Percentiles rank a stretch among this genome's conserved stretches.
phyloP scores from a whole-genome alignment of 2,113 vertebrate species.

The Alces alces region DNA sequence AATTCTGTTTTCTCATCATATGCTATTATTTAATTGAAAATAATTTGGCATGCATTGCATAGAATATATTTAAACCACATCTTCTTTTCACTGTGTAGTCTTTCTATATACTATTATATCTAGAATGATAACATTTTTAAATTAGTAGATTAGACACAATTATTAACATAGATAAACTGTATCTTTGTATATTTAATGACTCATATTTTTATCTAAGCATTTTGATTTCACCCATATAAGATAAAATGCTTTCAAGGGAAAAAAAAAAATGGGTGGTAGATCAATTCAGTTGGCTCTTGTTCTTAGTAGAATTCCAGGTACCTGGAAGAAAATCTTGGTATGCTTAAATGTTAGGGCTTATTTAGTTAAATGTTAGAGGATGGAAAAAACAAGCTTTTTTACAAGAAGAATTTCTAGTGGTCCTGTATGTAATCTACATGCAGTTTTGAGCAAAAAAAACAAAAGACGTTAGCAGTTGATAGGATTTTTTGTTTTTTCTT shows the following conservation, averaged over 20 bases:
- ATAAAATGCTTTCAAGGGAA: not conserved
- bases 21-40: not conserved
- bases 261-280: not conserved
- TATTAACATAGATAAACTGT: not conserved
- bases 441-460: not conserved
- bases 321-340: not conserved
- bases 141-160: not conserved
- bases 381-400: not conserved
- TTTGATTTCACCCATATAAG: not conserved
- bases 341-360: not conserved
- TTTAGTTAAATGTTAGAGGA: not conserved
- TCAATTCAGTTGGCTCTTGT: not conserved
- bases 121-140: not conserved
- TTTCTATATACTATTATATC: not conserved
- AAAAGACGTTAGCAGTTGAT: not conserved
- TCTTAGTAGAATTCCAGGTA: not conserved
- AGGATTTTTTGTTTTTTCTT: not conserved
- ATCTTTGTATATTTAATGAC: not conserved
- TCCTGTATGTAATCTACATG: not conserved
- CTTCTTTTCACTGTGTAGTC: not conserved
- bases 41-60: not conserved
- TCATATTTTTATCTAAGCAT: not conserved
- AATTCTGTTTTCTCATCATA: not conserved
- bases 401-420: not conserved
- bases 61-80: not conserved